Evolutionary conservation across 1,140 invertebrate genomes (phyloP), one percentile per base, ranked within the genome.

Genomic region (Anadara kagoshimensis): DNA sequence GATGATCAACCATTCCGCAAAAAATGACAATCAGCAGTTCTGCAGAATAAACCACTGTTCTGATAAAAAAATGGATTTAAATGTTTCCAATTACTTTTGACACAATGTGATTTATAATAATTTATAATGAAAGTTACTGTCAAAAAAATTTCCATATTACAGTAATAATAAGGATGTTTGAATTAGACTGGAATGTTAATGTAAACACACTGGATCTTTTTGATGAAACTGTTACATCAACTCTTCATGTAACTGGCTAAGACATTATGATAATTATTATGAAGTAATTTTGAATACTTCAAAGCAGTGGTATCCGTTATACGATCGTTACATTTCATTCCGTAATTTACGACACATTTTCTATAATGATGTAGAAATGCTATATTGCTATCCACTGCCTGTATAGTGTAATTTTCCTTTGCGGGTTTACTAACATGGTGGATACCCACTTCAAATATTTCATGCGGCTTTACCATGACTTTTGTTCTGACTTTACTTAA

Each of bases 321-420:
- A 62, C 68, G 80, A 12, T 67, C 64, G 0, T 71, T 66, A 70
- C 85, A 86, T 54, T 81, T 80, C 83, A 86, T 86, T 20, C 83
- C 83, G 47, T 81, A 84, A 63, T 85, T 86, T 20, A 73, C 73
- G 11, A 83, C 76, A 76, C 87, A 88, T 26, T 76, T 76, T 43
- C 97, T 88, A 86, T 98, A 98, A 85, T 98, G 97, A 84, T 98
- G 96, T 24, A 99, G 89, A 69, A 96, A 94, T 0, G 94, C 96
- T 1, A 94, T 91, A 58, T 95, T 93, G 0, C 94, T 91, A 18
- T 79, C 59, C 5, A 83, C 80, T 4, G 56, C 63, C 7, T 62
- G 63, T 5, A 83, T 71, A 44, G 57, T 59, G 62, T 71, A 81
- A 16, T 71, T 18, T 68, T 87, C 85, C 44, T 67, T 49, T 12